Percentiles rank a stretch among this genome's conserved stretches.
phyloP scores from a whole-genome alignment of 2,888 invertebrate species.

The Cheilosia vulpina region DNA sequence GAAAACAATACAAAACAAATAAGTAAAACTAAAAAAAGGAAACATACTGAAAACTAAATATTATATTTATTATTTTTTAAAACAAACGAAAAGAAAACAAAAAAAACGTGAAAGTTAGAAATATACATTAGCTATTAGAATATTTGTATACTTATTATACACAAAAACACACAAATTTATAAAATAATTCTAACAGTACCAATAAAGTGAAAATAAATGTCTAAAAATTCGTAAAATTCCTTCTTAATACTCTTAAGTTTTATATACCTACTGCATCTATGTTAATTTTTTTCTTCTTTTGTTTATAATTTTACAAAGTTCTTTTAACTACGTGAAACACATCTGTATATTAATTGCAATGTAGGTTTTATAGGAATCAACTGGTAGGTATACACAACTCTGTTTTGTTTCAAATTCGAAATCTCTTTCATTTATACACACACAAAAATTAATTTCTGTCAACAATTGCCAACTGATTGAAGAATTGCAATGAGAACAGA shows the following conservation, averaged over 20 bases:
- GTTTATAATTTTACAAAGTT: constrained; percentile 6
- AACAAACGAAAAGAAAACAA: constrained; percentile 53
- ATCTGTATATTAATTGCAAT: constrained; percentile 17
- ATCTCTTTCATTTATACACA: neutral
- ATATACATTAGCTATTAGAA: constrained; percentile 69
- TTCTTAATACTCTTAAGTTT: constrained; percentile 34
- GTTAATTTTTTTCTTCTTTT: neutral
- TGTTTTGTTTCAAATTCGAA: neutral
- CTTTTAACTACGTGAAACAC: constrained; percentile 5
- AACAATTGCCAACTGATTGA: too few relatives aligned
- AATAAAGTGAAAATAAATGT: constrained; percentile 73
- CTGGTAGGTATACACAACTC: constrained; percentile 42
- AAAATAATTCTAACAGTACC: constrained; percentile 66
- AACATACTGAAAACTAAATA: constrained; percentile 48
- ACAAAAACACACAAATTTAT: constrained; percentile 74
- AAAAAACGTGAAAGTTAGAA: constrained; percentile 45
- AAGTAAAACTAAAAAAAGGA: constrained; percentile 10
- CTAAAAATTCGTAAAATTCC: constrained; percentile 33
- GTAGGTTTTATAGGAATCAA: constrained; percentile 22
- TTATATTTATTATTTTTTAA: constrained; percentile 71
- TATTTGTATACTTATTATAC: constrained; percentile 74
- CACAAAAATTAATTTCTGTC: neutral
- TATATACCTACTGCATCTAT: neutral
- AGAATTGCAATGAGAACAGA: too few relatives aligned
- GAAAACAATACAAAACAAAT: constrained; percentile 32